phyloP scores from a whole-genome alignment of 2,113 vertebrate species.

The Poeciliopsis retropinna region DNA sequence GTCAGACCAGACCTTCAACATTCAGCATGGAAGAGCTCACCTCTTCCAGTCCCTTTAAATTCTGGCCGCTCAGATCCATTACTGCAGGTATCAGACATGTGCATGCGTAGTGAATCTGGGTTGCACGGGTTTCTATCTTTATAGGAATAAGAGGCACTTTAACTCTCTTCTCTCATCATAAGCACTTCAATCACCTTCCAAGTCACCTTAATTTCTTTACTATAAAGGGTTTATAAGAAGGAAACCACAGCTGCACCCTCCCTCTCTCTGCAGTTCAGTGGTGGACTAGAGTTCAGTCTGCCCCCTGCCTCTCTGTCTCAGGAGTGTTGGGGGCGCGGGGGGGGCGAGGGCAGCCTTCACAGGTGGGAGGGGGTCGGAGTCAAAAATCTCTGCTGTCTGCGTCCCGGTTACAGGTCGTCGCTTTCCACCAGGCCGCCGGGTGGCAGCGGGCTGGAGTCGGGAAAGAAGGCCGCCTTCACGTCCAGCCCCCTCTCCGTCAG shows the following conservation, averaged over 20 bases:
- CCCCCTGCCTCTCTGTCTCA: constrained; percentile 7
- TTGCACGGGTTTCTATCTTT: constrained; percentile 27
- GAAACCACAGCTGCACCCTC: constrained; percentile 29
- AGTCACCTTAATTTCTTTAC: constrained; percentile 35
- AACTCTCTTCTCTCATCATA: constrained; percentile 34
- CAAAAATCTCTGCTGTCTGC: background rate
- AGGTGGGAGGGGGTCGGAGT: constrained; percentile 7
- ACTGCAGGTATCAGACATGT: constrained; percentile 14
- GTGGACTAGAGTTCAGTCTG: constrained; percentile 18
- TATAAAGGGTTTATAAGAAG: constrained; percentile 32
- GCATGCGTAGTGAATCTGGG: constrained; percentile 67
- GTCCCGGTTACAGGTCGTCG: constrained; percentile 88
- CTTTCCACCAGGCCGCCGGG: constrained; percentile 91
- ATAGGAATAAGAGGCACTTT: constrained; percentile 59
- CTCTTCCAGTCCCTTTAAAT: constrained; percentile 54
- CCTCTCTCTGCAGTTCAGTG: constrained; percentile 40
- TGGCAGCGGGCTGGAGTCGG: constrained; percentile 89
- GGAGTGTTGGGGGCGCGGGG: constrained; percentile 5
- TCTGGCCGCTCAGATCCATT: background rate
- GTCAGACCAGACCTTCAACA: constrained; percentile 3
- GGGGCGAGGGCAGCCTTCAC: constrained; percentile 25
- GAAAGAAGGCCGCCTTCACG: constrained; percentile 97
- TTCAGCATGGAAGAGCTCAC: constrained; percentile 67
- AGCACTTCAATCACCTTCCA: constrained; percentile 43
- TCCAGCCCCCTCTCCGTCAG: constrained; percentile 97